Evolutionary conservation across 2,888 invertebrate genomes (phyloP).

Genomic region (Oscheius sp.): DNA sequence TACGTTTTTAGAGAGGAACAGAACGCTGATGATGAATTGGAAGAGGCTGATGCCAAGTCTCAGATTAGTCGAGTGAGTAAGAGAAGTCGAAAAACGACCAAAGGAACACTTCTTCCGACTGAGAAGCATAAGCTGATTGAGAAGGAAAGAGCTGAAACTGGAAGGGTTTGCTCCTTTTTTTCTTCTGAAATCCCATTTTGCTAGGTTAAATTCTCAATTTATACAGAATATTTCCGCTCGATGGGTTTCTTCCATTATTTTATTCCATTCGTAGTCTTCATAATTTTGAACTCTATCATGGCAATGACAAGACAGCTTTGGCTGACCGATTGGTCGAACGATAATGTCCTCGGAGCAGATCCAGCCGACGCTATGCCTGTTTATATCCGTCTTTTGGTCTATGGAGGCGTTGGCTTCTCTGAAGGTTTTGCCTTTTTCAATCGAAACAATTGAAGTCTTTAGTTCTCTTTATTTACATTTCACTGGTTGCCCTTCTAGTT

Average conservation of each 20-base stretch:
- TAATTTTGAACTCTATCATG: constrained; percentile 43
- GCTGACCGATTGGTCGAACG: constrained; percentile 68
- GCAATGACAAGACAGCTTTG: constrained; percentile 64
- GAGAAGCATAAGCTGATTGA: constrained; percentile 50
- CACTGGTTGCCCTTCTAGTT: constrained; percentile 55
- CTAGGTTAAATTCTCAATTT: constrained; percentile 63
- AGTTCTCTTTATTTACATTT: constrained; percentile 54
- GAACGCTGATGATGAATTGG: constrained; percentile 26
- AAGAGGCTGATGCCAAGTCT: background rate
- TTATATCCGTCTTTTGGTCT: constrained; percentile 57
- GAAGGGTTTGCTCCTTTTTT: constrained; percentile 58
- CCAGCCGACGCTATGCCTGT: constrained; percentile 43
- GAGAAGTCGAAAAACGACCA: background rate
- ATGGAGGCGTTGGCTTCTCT: constrained; percentile 58
- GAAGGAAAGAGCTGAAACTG: constrained; percentile 64
- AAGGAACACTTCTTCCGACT: background rate
- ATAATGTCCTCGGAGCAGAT: constrained; percentile 47
- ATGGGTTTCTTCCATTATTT: constrained; percentile 62
- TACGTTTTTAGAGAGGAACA: constrained; percentile 2
- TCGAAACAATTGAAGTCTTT: background rate
- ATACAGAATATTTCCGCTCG: constrained; percentile 60
- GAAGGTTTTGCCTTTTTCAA: constrained; percentile 60
- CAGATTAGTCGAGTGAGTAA: background rate
- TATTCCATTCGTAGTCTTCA: constrained; percentile 41
- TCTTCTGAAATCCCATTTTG: background rate